Conservation (phyloP, 2,113 vertebrate genomes). For the Neotragus pygmaeus region DNA sequence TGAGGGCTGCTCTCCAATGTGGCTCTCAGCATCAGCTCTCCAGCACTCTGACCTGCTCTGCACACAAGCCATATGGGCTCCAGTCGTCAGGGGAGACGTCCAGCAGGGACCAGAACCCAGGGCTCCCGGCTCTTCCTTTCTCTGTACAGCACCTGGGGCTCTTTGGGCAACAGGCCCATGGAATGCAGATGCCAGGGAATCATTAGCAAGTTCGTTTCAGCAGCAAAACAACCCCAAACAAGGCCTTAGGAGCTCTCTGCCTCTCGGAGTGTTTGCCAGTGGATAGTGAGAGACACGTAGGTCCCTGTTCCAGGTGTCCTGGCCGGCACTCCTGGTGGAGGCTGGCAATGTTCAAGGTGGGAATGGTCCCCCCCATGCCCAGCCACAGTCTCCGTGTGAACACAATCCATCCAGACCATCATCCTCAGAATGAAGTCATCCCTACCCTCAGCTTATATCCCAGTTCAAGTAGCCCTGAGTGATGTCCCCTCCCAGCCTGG, state of each 20-base stretch:
- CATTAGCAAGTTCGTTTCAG: neutral
- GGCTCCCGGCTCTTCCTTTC: neutral
- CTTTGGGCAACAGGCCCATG: neutral
- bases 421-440: neutral
- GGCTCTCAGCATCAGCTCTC: neutral
- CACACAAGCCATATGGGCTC: neutral
- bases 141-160: neutral
- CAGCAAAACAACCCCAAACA: neutral
- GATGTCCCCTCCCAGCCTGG: neutral
- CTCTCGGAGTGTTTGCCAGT: neutral
- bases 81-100: neutral
- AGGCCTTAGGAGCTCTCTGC: neutral
- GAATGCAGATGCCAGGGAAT: neutral
- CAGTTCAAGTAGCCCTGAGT: neutral
- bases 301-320: rapidly evolving
- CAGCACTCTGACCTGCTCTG: neutral
- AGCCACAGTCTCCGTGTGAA: neutral
- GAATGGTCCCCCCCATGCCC: neutral
- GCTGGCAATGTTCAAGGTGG: neutral
- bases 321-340: neutral
- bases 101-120: neutral
- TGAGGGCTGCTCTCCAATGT: neutral
- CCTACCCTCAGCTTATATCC: neutral
- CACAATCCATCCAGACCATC: neutral
- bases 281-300: neutral